Conservation (phyloP, 2,797 vertebrate species). For the Sebastes aleutianus region DNA sequence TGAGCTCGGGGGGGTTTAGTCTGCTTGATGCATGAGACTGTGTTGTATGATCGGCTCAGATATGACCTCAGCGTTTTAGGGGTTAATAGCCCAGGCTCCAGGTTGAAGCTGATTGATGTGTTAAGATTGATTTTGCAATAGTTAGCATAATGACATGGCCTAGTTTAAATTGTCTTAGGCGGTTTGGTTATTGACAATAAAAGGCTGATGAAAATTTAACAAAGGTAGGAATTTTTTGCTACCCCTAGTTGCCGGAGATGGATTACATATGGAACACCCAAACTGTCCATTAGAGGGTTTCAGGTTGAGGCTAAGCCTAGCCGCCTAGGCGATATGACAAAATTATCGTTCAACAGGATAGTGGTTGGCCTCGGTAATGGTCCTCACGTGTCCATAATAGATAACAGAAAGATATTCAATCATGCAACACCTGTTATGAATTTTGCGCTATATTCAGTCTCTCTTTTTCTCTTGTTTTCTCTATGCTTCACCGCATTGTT, state of each 20-base stretch:
- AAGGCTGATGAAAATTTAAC: constrained; percentile 22
- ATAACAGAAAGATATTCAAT: no score
- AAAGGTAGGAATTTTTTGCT: constrained; percentile 9
- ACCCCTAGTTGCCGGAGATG: not conserved
- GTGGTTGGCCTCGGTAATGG: no score
- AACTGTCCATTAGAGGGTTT: not conserved
- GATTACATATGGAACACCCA: not conserved
- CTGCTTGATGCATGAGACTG: constrained; percentile 22
- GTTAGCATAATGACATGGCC: constrained; percentile 51
- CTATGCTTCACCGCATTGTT: no score
- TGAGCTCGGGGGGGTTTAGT: not conserved
- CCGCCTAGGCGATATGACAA: no score
- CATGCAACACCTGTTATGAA: no score
- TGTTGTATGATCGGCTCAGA: constrained; percentile 24
- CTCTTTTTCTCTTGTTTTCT: no score
- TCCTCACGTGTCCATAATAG: no score
- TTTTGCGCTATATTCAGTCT: no score
- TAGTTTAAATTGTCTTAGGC: constrained; percentile 28
- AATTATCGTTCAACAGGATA: no score
- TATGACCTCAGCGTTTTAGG: constrained; percentile 29
- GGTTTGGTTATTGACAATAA: constrained; percentile 20
- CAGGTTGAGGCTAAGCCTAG: not conserved
- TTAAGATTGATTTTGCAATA: constrained; percentile 64
- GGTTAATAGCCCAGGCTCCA: constrained; percentile 48
- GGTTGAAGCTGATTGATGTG: constrained; percentile 55